Percentiles rank a stretch among this genome's conserved stretches.
phyloP scores from a whole-genome alignment of 2,888 invertebrate genomes.

The Cryptosula pallasiana region DNA sequence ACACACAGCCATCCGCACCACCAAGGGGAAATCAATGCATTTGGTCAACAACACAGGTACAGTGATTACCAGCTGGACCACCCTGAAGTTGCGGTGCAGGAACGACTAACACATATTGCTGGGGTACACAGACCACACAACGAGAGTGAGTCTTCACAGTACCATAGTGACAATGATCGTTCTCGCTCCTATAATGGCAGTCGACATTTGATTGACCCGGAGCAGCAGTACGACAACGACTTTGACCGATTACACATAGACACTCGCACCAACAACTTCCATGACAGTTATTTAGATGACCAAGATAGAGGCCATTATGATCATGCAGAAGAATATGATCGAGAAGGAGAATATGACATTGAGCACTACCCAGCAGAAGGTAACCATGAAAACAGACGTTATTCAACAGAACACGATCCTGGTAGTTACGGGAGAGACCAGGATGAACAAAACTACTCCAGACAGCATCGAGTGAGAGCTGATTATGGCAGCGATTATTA shows the following conservation, averaged over 20 bases:
- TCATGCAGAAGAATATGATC: neutral
- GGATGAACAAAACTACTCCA: neutral
- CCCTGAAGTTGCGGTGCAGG: neutral
- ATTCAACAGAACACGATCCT: neutral
- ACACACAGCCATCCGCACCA: neutral
- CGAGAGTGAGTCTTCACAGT: neutral
- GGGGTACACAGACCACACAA: neutral
- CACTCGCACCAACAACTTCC: neutral
- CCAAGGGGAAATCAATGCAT: neutral
- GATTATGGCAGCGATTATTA: neutral
- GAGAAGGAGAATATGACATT: neutral
- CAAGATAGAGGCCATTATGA: neutral
- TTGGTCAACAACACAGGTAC: neutral
- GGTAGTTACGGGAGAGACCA: too few species aligned
- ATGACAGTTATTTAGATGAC: neutral
- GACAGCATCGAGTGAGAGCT: neutral
- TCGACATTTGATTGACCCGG: neutral
- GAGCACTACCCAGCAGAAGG: neutral
- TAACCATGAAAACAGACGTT: neutral
- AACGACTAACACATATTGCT: neutral
- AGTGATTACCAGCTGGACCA: constrained; percentile 13
- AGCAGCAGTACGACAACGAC: neutral
- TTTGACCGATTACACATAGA: neutral
- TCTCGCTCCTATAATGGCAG: neutral
- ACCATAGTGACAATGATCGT: neutral